These are phyloP conservation scores for Neodon shergylaensis DNA, from an alignment of 2,113 vertebrate species.

Conservation along the genomic window DNA sequence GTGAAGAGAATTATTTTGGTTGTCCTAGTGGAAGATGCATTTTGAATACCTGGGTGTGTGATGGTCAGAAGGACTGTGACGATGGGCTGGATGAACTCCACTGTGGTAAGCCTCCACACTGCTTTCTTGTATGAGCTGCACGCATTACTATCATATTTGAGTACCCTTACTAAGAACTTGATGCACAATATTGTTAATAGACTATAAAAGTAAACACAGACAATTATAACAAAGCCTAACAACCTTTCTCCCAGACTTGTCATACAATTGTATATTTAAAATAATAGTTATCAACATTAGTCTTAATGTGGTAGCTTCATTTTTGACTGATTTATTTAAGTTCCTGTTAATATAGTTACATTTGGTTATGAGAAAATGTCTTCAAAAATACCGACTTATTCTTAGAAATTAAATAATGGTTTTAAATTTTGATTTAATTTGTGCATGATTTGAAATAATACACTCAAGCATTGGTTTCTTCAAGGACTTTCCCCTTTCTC, in stretches of 20 bases:
- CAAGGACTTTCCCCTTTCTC: not conserved
- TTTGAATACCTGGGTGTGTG: conserved; percentile 97
- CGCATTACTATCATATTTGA: not conserved
- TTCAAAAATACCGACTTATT: not conserved
- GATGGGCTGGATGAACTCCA: conserved; percentile 97
- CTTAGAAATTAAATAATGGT: not conserved
- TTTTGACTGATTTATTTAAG: not conserved
- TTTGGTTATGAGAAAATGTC: not conserved
- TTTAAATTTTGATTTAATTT: not conserved
- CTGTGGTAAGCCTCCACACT: conserved; percentile 89
- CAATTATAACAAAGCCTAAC: not conserved
- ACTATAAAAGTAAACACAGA: not conserved
- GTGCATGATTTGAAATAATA: not conserved
- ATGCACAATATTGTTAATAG: not conserved
- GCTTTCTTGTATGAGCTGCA: not conserved
- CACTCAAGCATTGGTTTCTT: not conserved
- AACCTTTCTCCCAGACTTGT: not conserved
- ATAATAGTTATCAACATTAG: not conserved
- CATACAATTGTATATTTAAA: not conserved
- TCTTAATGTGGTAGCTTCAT: not conserved
- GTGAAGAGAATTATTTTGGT: conserved; percentile 97
- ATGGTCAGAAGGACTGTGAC: conserved; percentile 98
- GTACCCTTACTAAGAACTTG: not conserved
- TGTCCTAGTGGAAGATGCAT: conserved; percentile 99
- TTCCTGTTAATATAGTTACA: not conserved